A percentile compares a stretch with the other conserved stretches of the same genome.
These are phyloP conservation scores for Calosoma granatense DNA, from an alignment of 1,140 invertebrate genomes.

Conservation along the genomic window DNA sequence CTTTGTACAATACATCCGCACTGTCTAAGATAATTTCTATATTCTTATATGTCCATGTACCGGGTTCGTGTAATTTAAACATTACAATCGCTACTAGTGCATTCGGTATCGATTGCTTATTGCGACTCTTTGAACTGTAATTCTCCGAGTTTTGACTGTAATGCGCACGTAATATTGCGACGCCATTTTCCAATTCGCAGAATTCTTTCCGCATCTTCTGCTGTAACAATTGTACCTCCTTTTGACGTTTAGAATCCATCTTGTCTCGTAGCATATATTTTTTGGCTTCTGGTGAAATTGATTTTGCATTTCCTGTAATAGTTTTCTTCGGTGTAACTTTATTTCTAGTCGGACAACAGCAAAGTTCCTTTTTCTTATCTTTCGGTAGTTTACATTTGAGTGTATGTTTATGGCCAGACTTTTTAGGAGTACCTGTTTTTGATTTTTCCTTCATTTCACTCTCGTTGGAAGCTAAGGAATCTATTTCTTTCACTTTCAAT, in stretches of 20 bases:
- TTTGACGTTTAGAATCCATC: constrained; percentile 10
- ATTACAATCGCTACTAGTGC: constrained; percentile 23
- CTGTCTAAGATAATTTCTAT: constrained; percentile 29
- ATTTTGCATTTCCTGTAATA: not conserved
- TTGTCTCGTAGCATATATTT: not conserved
- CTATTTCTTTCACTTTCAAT: not conserved
- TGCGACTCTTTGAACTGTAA: constrained; percentile 15
- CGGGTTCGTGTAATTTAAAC: constrained; percentile 15
- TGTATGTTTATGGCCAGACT: not conserved
- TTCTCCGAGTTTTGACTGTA: constrained; percentile 21
- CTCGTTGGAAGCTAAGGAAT: not conserved
- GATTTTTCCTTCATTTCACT: not conserved
- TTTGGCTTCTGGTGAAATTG: not conserved
- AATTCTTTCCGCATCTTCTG: constrained; percentile 11
- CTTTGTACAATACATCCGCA: constrained; percentile 29
- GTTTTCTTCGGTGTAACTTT: not conserved
- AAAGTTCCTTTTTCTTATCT: not conserved
- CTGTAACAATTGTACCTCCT: constrained; percentile 18
- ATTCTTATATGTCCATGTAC: constrained; percentile 26
- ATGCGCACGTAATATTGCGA: constrained; percentile 24
- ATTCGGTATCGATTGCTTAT: constrained; percentile 25
- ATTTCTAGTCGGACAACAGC: not conserved
- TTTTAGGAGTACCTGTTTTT: not conserved
- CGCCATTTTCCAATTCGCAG: constrained; percentile 18
- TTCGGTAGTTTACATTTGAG: not conserved